Base-by-base conservation (phyloP, 2,888 invertebrate genomes). In the Lacanobia oleracea region DNA sequence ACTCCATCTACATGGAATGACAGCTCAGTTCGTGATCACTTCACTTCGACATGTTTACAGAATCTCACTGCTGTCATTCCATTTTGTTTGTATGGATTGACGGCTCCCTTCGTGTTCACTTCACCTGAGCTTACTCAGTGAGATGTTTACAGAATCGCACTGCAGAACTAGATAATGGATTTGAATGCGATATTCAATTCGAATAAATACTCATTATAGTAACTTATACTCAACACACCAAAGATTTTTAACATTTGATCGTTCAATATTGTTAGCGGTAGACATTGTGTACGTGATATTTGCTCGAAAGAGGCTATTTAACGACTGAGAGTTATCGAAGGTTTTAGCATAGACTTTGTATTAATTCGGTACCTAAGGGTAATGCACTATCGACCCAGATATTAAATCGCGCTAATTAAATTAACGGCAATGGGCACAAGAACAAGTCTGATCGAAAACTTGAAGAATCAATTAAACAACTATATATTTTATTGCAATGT, bases 281-380 rank as follows among this genome's bases (percentile, higher is more conserved):
- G 72, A 75, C 48, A 64, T 60, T 63, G 79, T 85, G 77, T 79
- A 69, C 77, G 85, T 84, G 83, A 84, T 83, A 85, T 77, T 71
- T 75, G 79, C 70, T 81, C 78, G 74, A 71, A 82, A 72, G 87
- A 87, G 84, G 82, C 84, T 86, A 82, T 77, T 75, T 78, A 79
- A 77, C 66, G 86, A 85, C 86, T 83, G 84, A 84, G 61, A 59
- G 60, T 61, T 71, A 71, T 73, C 48, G 57, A 70, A 60, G n/a
- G 63, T 45, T 62, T 71, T 43, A 69, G 66, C 67, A 51, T 53
- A 40, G 63, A 66, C n/a, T 54, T 57, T 56, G 48, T 67, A 77
- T 77, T 72, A 53, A 72, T 53, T 23, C 63, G 63, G 67, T 61
- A 77, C 50, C 21, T 69, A 68, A 50, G 21, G 18, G 6, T 18